phyloP scores from a whole-genome alignment of 2,888 invertebrate genomes.

The Polydesmus complanatus region DNA sequence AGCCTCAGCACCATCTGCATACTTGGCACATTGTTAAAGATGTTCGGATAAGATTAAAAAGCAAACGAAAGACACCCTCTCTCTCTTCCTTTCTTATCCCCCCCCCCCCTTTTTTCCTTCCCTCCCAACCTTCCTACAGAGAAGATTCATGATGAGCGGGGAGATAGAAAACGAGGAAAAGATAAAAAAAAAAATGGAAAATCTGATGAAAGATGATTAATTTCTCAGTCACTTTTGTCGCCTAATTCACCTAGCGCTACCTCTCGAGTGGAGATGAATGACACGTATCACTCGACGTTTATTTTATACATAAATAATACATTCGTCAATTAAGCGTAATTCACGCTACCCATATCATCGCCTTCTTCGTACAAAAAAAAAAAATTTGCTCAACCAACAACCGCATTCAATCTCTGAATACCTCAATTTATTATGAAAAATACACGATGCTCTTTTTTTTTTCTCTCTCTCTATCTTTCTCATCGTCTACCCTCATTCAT shows the following conservation, averaged over 20 bases:
- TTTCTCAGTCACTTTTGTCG: background rate
- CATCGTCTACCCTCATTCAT: no score
- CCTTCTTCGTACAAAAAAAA: background rate
- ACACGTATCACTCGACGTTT: background rate
- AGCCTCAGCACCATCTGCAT: background rate
- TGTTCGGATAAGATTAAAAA: background rate
- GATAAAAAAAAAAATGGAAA: background rate
- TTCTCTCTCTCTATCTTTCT: no score
- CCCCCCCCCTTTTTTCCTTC: background rate
- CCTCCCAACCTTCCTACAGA: background rate
- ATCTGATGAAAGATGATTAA: background rate
- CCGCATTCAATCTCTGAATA: no score
- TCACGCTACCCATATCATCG: background rate
- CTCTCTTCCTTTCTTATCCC: background rate
- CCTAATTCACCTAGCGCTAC: background rate
- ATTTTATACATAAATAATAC: background rate
- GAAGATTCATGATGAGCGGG: background rate
- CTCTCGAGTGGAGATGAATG: background rate
- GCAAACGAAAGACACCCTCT: background rate
- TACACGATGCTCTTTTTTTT: no score
- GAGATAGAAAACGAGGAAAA: background rate
- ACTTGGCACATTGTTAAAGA: background rate
- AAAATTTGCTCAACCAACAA: no score
- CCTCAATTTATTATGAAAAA: no score
- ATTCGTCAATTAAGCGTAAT: background rate